Base-by-base conservation (phyloP, 1,140 invertebrate genomes). In the Harlomillsia oculata region DNA sequence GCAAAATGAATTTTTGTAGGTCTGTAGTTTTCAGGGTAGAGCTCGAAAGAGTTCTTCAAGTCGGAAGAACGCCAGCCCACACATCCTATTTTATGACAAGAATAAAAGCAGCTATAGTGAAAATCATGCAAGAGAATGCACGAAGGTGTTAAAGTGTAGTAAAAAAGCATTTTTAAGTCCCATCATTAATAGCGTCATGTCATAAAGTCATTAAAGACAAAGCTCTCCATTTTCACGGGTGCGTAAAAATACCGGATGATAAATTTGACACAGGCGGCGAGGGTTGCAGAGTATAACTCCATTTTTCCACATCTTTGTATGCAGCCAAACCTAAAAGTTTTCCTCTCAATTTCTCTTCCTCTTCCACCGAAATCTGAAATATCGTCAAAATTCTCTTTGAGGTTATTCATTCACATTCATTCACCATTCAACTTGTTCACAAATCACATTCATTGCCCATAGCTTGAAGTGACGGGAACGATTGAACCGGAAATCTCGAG, bases 11-110 rank as follows among this genome's bases (percentile, higher is more conserved):
- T 37, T 44, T 63, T 63, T 18, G 21, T n/a, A 8, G 44, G 50
- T 21, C 16, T n/a, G 2, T 37, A 9, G 16, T 44, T 51, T 3
- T 32, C 44, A 11, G 28, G 18, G 29, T 48, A 62, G 9, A 54
- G 25, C 16, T 62, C 21, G 14, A 62, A 41, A 8, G 60, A 41
- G 51, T 62, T 62, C 25, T 50, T 23, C 5, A 9, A 23, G n/a
- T 39, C 18, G 23, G 40, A 26, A 23, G 46, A 50, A n/a, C 60
- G 43, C 60, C 60, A 62, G 21, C 60, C 60, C 39, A 62, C 46
- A 8, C 29, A 13, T 5, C 36, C 60, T 62, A 13, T 32, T 9
- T 16, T 20, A 46, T 18, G 28, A n/a, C 20, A 9, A 16, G n/a
- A 20, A 9, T 16, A 44, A 16, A 32, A 9, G 11, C 2, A 30